Evolutionary conservation across 2,888 invertebrate genomes (phyloP), one percentile per base, ranked within the genome.

Genomic region (Melanotus villosus): DNA sequence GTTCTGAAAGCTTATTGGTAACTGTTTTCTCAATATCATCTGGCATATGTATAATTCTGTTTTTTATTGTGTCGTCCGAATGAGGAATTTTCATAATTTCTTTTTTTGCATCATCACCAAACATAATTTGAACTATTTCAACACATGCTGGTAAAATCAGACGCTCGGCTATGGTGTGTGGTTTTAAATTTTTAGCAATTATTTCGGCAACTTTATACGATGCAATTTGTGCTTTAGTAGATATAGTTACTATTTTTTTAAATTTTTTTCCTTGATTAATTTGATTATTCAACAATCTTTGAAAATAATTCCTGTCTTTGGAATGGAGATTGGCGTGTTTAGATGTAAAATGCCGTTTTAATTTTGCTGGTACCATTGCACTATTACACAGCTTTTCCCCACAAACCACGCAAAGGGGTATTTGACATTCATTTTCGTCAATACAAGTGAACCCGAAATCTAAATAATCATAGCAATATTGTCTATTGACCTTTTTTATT

Each of bases 321-420:
- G 3, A 3, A 3, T 3, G 7, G 7, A 5, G 26, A 26, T 26
- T 3, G 3, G 7, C 7, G 26, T 26, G 36, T 10, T n/a, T 36
- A 2, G 6, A 2, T 6, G n/a, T 9, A 9, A 36, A 36, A n/a
- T 36, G 36, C 2, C 6, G 6, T 36, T 36, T 36, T n/a, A 36
- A 36, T n/a, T 36, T 36, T 2, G 7, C 10, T 2, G 36, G 36
- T n/a, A n/a, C 36, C 36, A 36, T 36, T 36, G 36, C 26, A 5
- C 7, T 7, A 26, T 26, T 26, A 26, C 5, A 2, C 36, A 36
- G 36, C 34, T 36, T 36, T 19, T 14, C 32, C 12, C 58, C 36
- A 58, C 58, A 58, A 36, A 65, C 43, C 38, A 60, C 38, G 62
- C 50, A 66, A 50, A 47, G 47, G n/a, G 59, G 60, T 50, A 62